Percentiles rank a stretch among this genome's conserved stretches.
phyloP scores from a whole-genome alignment of 2,888 invertebrate genomes.

The Augiades crinisus region DNA sequence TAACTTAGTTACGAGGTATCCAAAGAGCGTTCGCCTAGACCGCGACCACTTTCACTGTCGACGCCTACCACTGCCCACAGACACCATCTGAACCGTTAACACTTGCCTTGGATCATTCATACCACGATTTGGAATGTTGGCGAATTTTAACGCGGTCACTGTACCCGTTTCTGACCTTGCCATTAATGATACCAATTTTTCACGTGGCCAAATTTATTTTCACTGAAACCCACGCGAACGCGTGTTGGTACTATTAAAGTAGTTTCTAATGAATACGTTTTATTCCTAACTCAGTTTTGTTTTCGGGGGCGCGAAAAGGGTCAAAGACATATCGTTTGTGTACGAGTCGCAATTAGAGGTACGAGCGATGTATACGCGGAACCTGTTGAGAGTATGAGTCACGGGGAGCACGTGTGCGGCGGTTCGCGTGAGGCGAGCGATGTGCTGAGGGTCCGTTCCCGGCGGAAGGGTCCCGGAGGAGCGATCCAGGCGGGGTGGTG shows the following conservation, averaged over 20 bases:
- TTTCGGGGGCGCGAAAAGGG: constrained; percentile 10
- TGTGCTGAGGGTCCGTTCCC: constrained; percentile 61
- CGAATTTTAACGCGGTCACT: constrained; percentile 19
- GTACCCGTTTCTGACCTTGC: constrained; percentile 16
- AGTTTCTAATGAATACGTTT: no score
- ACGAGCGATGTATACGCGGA: constrained; percentile 37
- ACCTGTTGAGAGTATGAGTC: constrained; percentile 44
- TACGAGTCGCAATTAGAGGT: constrained; percentile 22
- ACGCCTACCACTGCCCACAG: constrained; percentile 48
- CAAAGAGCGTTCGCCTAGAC: constrained; percentile 51
- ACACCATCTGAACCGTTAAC: constrained; percentile 31
- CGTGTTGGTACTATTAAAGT: no score
- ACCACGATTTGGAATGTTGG: constrained; percentile 22
- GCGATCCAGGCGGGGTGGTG: constrained; percentile 67
- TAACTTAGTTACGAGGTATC: constrained; percentile 22
- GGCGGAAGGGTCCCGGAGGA: constrained; percentile 75
- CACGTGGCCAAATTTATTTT: constrained; percentile 21
- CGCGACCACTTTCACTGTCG: constrained; percentile 68
- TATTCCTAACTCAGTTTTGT: no score
- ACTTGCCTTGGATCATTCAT: constrained; percentile 24
- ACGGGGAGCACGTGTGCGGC: constrained; percentile 44
- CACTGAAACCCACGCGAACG: neutral
- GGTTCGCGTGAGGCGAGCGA: constrained; percentile 45
- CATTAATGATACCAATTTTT: constrained; percentile 11
- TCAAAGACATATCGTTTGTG: constrained; percentile 27